These are phyloP conservation scores for Girardia tigrina DNA, from an alignment of 2,888 invertebrate species.

Conservation along the genomic window DNA sequence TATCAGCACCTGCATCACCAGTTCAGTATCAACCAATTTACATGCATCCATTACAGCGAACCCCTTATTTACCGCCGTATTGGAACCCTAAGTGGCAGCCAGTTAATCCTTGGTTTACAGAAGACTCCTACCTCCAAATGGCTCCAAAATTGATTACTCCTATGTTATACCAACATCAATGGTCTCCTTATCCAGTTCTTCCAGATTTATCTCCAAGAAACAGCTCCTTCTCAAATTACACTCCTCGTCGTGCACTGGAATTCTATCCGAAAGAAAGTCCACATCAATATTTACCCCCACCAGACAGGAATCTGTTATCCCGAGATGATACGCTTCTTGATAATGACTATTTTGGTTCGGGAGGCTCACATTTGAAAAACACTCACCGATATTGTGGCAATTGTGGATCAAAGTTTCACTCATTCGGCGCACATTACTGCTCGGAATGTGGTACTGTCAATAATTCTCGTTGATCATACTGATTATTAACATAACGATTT, in stretches of 20 bases:
- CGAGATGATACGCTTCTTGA: not conserved
- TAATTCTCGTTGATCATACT: not conserved
- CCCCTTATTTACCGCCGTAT: not conserved
- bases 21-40: not conserved
- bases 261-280: not conserved
- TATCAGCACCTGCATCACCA: not conserved
- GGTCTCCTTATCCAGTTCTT: not conserved
- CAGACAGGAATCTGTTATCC: not conserved
- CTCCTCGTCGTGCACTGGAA: not conserved
- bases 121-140: not conserved
- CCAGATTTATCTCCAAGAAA: not conserved
- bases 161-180: not conserved
- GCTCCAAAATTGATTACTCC: not conserved
- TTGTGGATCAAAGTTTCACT: not conserved
- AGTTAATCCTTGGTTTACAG: not conserved
- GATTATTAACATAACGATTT: too few species aligned
- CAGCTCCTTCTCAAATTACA: not conserved
- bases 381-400: slow-evolving; percentile 5
- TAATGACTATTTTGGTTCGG: not conserved
- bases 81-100: not conserved
- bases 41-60: not conserved
- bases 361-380: not conserved
- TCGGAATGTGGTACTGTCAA: not conserved
- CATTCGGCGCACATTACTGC: not conserved
- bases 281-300: not conserved